These are phyloP conservation scores for Drosophila kanekoi DNA, from an alignment of 2,888 invertebrate genomes.

Conservation along the genomic window DNA sequence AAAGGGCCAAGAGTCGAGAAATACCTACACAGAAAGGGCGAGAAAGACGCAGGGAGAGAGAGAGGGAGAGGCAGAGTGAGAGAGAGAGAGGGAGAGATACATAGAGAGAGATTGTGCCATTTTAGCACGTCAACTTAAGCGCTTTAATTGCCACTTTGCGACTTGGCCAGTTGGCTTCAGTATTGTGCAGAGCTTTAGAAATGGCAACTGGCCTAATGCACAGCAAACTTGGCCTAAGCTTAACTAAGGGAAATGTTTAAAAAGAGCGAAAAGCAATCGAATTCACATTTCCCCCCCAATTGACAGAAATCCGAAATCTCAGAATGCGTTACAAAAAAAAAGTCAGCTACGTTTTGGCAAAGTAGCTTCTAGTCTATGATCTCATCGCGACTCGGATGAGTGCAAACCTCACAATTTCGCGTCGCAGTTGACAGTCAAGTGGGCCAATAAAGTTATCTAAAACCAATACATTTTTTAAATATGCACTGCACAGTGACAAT, in stretches of 20 bases:
- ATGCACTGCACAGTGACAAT: slow-evolving; percentile 24
- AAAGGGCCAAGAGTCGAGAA: slow-evolving; percentile 35
- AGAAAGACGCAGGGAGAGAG: not conserved
- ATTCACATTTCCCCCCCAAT: too few relatives aligned
- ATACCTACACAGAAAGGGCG: not conserved
- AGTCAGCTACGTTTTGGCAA: not conserved
- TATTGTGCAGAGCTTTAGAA: slow-evolving; percentile 23
- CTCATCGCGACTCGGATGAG: not conserved
- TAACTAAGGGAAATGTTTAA: slow-evolving; percentile 2
- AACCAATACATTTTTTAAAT: slow-evolving; percentile 15
- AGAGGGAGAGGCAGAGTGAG: not conserved
- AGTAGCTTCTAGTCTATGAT: not conserved
- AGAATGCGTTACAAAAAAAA: not conserved
- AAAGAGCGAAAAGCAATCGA: not conserved
- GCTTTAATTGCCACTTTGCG: slow-evolving; percentile 59
- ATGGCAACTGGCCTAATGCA: slow-evolving; percentile 29
- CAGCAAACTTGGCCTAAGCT: slow-evolving; percentile 13
- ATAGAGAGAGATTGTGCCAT: slow-evolving; percentile 61
- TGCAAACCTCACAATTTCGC: not conserved
- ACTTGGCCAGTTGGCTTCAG: slow-evolving; percentile 24
- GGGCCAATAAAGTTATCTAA: not conserved
- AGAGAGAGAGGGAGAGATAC: slow-evolving; percentile 1
- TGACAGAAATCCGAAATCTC: too few relatives aligned
- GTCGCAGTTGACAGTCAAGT: slow-evolving; percentile 1
- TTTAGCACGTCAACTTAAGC: slow-evolving; percentile 58